Conservation (phyloP, 2,113 vertebrate species). For the Protobothrops flavoviridis region DNA sequence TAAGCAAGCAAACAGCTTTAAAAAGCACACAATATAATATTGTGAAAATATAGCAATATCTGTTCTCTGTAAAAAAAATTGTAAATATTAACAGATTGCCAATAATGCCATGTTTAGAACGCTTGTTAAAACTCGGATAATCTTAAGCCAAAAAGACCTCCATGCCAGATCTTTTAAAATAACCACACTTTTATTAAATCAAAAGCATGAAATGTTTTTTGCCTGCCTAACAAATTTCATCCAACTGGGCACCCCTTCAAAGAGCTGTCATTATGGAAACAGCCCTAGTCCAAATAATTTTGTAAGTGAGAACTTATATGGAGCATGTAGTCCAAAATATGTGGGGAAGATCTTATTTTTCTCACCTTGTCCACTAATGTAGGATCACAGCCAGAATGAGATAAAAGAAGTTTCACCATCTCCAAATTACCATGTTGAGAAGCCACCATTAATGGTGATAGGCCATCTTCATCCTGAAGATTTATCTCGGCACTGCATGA, state of each 20-base stretch:
- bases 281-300: background rate
- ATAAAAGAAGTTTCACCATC: constrained; percentile 72
- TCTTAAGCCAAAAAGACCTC: background rate
- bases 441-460: constrained; percentile 74
- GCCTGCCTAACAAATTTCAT: background rate
- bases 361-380: constrained; percentile 71
- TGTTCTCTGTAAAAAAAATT: background rate
- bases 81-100: background rate
- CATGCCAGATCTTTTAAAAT: background rate
- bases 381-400: constrained; percentile 67
- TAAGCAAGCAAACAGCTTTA: background rate
- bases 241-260: background rate
- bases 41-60: background rate
- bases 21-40: background rate
- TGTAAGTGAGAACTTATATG: background rate
- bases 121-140: background rate
- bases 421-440: constrained; percentile 66
- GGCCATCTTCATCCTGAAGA: constrained; percentile 72
- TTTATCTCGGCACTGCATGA: constrained; percentile 75
- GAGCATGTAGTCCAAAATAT: background rate
- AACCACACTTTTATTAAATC: background rate
- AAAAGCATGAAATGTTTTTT: background rate
- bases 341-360: background rate
- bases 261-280: background rate
- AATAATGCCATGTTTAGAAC: background rate